These are phyloP conservation scores for Carollia perspicillata DNA, from an alignment of 2,113 vertebrate genomes.

Conservation along the genomic window DNA sequence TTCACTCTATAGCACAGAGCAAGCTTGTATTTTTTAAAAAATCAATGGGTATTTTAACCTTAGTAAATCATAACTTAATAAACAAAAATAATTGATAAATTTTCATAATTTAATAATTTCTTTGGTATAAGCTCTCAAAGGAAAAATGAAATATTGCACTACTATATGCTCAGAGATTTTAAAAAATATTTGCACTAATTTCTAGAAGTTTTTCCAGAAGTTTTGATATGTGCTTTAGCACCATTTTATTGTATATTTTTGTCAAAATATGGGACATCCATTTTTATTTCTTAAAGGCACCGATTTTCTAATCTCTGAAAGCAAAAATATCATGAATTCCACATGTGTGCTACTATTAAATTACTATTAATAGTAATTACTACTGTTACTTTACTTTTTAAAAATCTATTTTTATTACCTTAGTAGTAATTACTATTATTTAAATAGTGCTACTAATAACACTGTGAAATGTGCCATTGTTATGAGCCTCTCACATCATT, in stretches of 20 bases:
- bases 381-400: neutral
- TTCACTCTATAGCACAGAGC: neutral
- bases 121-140: neutral
- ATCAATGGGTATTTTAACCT: neutral
- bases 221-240: slow-evolving; percentile 3
- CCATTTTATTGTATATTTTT: slow-evolving; percentile 5
- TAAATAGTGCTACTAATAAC: neutral
- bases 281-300: neutral
- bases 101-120: neutral
- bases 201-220: neutral
- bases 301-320: neutral
- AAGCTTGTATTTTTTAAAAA: neutral
- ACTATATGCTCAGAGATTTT: neutral
- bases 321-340: neutral
- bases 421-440: neutral
- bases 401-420: neutral
- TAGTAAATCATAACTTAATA: neutral
- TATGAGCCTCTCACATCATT: neutral
- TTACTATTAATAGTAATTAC: neutral
- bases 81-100: neutral
- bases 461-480: neutral
- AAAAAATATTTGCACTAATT: neutral
- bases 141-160: neutral
- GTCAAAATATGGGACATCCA: neutral
- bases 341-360: neutral